Evolutionary conservation across 2,113 vertebrate genomes (phyloP).

Genomic region (Megaceryle torquata): DNA sequence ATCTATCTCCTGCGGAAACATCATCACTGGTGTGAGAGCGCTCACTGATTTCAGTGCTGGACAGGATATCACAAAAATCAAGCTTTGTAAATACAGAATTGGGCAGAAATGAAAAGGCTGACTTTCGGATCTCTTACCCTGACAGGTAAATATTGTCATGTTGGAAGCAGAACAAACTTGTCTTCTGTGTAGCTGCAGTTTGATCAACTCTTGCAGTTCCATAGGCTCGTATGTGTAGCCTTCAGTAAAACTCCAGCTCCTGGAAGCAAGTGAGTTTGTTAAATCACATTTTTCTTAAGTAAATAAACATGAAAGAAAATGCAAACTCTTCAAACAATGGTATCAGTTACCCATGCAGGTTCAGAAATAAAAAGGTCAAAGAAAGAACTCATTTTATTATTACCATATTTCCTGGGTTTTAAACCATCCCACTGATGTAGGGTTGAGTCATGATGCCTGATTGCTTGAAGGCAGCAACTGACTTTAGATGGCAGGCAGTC

Average conservation of each 20-base stretch:
- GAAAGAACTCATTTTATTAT: not conserved
- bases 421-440: not conserved
- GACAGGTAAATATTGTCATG: conserved; percentile 2
- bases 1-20: not conserved
- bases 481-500: not conserved
- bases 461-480: not conserved
- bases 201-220: not conserved
- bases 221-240: not conserved
- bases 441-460: not conserved
- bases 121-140: not conserved
- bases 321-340: not conserved
- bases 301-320: not conserved
- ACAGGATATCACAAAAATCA: not conserved
- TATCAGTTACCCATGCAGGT: not conserved
- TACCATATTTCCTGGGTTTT: not conserved
- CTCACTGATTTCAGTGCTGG: not conserved
- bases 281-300: not conserved
- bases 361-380: not conserved
- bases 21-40: not conserved
- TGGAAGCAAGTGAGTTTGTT: not conserved
- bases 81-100: conserved; percentile 7
- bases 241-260: not conserved
- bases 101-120: not conserved
- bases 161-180: not conserved
- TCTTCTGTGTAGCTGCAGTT: not conserved